Base-by-base conservation (phyloP, 2,113 vertebrate genomes). In the Leptocoma aspasia region DNA sequence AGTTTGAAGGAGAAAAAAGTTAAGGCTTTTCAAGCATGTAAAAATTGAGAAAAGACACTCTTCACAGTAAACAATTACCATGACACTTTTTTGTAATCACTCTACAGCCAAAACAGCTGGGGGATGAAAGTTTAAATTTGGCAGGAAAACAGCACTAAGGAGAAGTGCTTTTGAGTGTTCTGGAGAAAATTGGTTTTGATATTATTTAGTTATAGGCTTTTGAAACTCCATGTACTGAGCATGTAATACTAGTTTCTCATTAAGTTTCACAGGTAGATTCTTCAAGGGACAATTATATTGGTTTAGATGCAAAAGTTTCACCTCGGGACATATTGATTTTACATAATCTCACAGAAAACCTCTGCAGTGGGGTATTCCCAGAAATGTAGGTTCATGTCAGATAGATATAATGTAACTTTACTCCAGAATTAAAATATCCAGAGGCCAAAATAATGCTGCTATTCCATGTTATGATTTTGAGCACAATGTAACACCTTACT, bases 41-140 rank as follows among this genome's bases (percentile, higher is more conserved):
- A 84, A 94, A 79, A 61, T 9, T 42, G 54, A 92, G 50, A 89
- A 91, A 91, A 91, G 56, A 72, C 42, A 65, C 33, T 82, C 71
- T 50, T 86, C 81, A 90, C 64, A 83, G 68, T 93, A 94, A 94
- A 95, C 75, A 94, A 96, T 96, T 92, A 90, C 66, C 37, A 56
- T 88, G 66, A 90, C 31, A 14, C 20, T 83, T 87, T 92, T 94
- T 83, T 64, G 37, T 87, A 92, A 89, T 95, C 82, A 63, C 11
- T 90, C 64, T 86, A 75, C 47, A 68, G 39, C 68, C 82, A 90
- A 90, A 97, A 90, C 91, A 94, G 54, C 86, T 92, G 75, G 47
- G 56, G 69, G 69, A 83, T 86, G 64, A 82, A 93, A 94, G 61
- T 95, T 91, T 94, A 92, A 92, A 95, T 94, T 79, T 94, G 81